Evolutionary conservation across 2,113 vertebrate species (phyloP).

Genomic region (Piaya cayana): DNA sequence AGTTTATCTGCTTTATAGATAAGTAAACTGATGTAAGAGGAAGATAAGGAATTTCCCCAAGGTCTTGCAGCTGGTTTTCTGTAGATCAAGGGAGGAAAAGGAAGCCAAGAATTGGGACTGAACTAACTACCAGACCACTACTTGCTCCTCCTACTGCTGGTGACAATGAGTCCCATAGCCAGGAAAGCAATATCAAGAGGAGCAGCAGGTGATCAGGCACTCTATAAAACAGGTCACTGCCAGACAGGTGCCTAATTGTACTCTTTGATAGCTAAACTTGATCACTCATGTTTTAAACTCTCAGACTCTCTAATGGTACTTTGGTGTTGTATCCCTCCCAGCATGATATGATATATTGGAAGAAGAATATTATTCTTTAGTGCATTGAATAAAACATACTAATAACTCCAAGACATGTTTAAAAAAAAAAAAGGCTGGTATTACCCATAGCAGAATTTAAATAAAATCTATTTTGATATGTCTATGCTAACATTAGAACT

Average conservation of each 20-base stretch:
- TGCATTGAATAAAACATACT: not conserved
- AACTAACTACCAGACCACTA: not conserved
- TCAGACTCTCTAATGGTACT: not conserved
- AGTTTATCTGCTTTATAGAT: conserved; percentile 29
- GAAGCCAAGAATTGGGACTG: not conserved
- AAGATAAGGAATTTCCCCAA: conserved; percentile 44
- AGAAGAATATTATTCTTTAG: not conserved
- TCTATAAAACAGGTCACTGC: not conserved
- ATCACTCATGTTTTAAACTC: not conserved
- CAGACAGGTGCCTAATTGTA: not conserved
- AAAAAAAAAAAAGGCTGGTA: not conserved
- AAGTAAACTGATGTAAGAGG: conserved; percentile 2
- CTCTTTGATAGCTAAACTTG: not conserved
- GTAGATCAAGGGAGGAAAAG: not conserved
- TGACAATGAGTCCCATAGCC: not conserved
- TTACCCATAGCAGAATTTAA: conserved; percentile 4
- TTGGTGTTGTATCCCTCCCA: not conserved
- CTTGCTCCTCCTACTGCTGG: not conserved
- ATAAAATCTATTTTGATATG: not conserved
- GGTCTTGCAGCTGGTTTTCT: conserved; percentile 12
- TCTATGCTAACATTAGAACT: not conserved
- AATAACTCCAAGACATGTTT: not conserved
- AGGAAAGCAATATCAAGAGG: not conserved
- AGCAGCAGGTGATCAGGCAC: not conserved
- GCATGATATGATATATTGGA: not conserved